These are phyloP conservation scores for Platerodrilus igneus DNA, from an alignment of 2,888 invertebrate species.

Conservation along the genomic window DNA sequence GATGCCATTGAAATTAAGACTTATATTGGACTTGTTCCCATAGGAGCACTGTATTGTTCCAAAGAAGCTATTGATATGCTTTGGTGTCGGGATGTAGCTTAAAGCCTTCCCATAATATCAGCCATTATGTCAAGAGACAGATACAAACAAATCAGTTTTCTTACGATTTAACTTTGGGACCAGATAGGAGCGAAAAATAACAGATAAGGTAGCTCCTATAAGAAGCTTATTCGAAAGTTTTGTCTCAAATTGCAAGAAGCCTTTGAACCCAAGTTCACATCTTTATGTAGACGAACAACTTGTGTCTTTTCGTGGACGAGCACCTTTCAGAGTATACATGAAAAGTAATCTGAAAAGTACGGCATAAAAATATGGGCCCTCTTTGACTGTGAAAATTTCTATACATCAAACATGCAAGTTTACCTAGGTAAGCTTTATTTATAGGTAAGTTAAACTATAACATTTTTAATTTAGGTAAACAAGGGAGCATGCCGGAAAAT, in stretches of 20 bases:
- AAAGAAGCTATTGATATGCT: no score
- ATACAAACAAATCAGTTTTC: no score
- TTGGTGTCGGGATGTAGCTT: no score
- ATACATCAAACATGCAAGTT: slow-evolving; percentile 8
- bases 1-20: no score
- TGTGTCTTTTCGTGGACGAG: slow-evolving; percentile 12
- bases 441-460: slow-evolving; percentile 5
- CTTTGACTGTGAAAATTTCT: slow-evolving; percentile 8
- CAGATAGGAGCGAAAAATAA: slow-evolving; percentile 3
- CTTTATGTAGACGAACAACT: slow-evolving; percentile 16
- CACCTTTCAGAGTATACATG: slow-evolving; percentile 14
- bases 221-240: slow-evolving; percentile 12
- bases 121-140: no score
- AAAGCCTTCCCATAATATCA: no score
- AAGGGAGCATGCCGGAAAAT: slow-evolving; percentile 8
- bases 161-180: slow-evolving; percentile 15
- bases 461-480: slow-evolving; percentile 8
- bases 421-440: slow-evolving; percentile 6
- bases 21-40: no score
- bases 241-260: slow-evolving; percentile 12
- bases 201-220: slow-evolving; percentile 11
- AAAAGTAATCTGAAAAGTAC: slow-evolving; percentile 14
- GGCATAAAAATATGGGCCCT: slow-evolving; percentile 13
- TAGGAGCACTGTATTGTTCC: no score
- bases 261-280: slow-evolving; percentile 10